Evolutionary conservation across 2,113 vertebrate species (phyloP).

Genomic region (Bolborhynchus lineola): DNA sequence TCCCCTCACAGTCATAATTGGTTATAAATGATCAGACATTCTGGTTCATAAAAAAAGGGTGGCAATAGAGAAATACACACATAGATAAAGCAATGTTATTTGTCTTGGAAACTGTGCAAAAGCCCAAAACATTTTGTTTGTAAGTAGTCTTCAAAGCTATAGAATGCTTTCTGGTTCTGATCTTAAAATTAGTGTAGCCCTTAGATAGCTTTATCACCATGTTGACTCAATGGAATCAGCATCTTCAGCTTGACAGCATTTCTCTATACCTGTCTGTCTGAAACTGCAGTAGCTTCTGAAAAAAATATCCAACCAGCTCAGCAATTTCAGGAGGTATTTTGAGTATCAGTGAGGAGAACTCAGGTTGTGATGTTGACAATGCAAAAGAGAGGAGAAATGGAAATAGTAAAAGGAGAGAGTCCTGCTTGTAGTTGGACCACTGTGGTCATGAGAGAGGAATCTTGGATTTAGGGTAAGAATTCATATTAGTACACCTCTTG

Average conservation of each 20-base stretch:
- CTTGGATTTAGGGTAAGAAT: background rate
- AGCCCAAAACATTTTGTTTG: rapidly evolving
- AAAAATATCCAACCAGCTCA: background rate
- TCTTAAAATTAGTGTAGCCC: background rate
- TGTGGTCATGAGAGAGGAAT: background rate
- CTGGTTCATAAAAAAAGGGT: background rate
- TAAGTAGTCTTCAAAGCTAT: background rate
- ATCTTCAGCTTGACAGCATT: background rate
- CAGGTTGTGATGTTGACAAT: background rate
- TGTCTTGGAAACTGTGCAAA: background rate
- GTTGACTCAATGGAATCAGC: background rate
- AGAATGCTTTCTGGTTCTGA: background rate
- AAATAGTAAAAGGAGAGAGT: background rate
- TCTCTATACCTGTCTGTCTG: background rate
- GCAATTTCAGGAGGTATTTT: background rate
- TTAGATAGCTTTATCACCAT: background rate
- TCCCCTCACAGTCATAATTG: background rate
- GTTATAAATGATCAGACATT: background rate
- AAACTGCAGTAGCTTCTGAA: background rate
- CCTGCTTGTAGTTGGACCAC: background rate
- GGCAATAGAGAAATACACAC: background rate
- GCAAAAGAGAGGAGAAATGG: background rate
- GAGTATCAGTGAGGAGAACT: background rate
- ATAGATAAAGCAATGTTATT: background rate
- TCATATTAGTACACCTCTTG: background rate